Base-by-base conservation (phyloP, 2,113 vertebrate genomes). In the Climacteris rufus region DNA sequence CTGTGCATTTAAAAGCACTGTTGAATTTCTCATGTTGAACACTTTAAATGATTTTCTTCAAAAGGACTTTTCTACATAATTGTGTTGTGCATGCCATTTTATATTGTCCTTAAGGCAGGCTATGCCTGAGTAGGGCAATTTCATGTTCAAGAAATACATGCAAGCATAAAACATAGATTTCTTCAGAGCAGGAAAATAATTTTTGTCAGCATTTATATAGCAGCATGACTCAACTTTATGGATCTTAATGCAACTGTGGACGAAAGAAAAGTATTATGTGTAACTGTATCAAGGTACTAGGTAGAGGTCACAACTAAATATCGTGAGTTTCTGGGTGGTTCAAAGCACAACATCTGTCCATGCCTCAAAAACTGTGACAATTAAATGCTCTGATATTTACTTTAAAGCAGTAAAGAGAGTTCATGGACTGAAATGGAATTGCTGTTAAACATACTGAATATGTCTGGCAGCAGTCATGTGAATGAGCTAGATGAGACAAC, bases 1-100 rank as follows among this genome's bases (percentile, higher is more conserved):
- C 80, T 83, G 23, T 91, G 60, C 66, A 96, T 94, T 64, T 80
- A 75, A 95, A 96, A 93, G 40, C 16, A 13, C 68, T 81, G 22
- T 80, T 28, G 27, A 88, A 89, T 91, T 88, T 44, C 59, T 80
- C 42, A 47, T 71, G 50, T 68, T 92, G 59, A 82, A 54, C 44
- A 94, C n/a, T 68, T 86, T 76, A 64, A 79, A 68, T 71, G 45
- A 45, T 50, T 92, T 76, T 82, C 39, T 63, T 89, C 40, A 68
- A 64, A 83, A 80, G 49, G 81, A 86, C 47, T 81, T 80, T 88
- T 88, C 44, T 83, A n/a, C 23, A 56, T 63, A 69, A 65, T 45
- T 79, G 12, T 56, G 49, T n/a, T 70, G 35, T 50, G 86, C 88
- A 20, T 96, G 53, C 42, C 45, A 30, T 89, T 96, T 95, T 78